Conservation (phyloP, 2,888 invertebrate species). For the Bruchidius siliquastri region DNA sequence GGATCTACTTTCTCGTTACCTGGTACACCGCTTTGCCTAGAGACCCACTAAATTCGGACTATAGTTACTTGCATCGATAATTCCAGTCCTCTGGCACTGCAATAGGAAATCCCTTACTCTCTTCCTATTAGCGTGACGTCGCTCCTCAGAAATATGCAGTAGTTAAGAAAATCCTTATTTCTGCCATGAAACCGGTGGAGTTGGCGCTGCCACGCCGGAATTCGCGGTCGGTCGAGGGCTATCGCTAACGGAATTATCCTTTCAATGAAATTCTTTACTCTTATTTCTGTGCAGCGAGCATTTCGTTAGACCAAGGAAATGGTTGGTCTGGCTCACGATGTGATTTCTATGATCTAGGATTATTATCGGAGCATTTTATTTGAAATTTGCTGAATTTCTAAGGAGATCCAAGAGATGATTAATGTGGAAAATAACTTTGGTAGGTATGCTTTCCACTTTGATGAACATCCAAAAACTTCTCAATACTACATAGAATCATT, state of each 20-base stretch:
- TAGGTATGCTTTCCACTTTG: too few relatives aligned
- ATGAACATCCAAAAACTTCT: too few relatives aligned
- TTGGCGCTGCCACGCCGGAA: not conserved
- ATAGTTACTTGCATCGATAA: too few relatives aligned
- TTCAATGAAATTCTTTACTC: not conserved
- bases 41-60: too few relatives aligned
- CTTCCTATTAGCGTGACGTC: not conserved
- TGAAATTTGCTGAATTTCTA: too few relatives aligned
- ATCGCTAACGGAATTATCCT: not conserved
- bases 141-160: not conserved
- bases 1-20: too few relatives aligned
- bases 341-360: not conserved
- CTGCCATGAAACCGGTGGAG: not conserved
- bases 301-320: not conserved
- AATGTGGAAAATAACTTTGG: too few relatives aligned
- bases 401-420: too few relatives aligned
- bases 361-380: too few relatives aligned
- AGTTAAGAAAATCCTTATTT: not conserved
- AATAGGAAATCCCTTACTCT: not conserved
- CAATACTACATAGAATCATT: too few relatives aligned
- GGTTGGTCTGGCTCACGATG: not conserved
- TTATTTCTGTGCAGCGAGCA: not conserved
- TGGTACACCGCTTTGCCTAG: too few relatives aligned
- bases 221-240: not conserved
- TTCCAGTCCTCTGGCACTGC: not conserved